Evolutionary conservation across 1,140 invertebrate species (phyloP).

Genomic region (Cecropterus lyciades): DNA sequence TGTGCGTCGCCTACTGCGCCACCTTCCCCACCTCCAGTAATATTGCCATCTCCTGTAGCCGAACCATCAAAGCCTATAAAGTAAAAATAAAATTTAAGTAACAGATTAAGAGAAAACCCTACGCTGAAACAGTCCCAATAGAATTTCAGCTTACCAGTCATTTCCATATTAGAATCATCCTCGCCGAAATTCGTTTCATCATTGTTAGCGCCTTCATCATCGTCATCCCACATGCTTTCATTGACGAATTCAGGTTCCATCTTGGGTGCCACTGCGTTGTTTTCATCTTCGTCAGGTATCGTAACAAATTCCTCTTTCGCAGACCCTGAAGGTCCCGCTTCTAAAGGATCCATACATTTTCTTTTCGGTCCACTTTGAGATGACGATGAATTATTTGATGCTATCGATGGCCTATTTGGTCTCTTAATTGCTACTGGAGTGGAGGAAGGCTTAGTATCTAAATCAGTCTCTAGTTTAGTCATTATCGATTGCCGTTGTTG

Average conservation of each 20-base stretch:
- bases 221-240: constrained; percentile 83
- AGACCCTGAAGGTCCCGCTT: constrained; percentile 82
- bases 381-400: constrained; percentile 83
- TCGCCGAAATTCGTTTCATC: constrained; percentile 84
- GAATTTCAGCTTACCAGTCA: constrained; percentile 74
- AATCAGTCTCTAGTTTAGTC: constrained; percentile 85
- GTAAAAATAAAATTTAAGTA: constrained; percentile 14
- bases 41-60: constrained; percentile 79
- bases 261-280: constrained; percentile 82
- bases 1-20: constrained; percentile 84
- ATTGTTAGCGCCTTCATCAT: constrained; percentile 83
- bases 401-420: constrained; percentile 85
- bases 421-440: constrained; percentile 84
- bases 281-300: constrained; percentile 84
- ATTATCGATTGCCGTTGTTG: constrained; percentile 84
- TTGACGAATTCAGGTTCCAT: constrained; percentile 85
- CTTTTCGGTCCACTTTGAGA: constrained; percentile 84
- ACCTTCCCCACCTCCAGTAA: constrained; percentile 80
- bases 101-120: background rate
- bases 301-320: constrained; percentile 84
- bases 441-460: constrained; percentile 84
- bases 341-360: constrained; percentile 84
- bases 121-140: background rate
- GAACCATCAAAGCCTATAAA: constrained; percentile 81
- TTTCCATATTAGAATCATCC: constrained; percentile 84